Percentiles rank a stretch among this genome's conserved stretches.
These are phyloP conservation scores for Noctilio leporinus DNA, from an alignment of 2,113 vertebrate species.

Conservation along the genomic window DNA sequence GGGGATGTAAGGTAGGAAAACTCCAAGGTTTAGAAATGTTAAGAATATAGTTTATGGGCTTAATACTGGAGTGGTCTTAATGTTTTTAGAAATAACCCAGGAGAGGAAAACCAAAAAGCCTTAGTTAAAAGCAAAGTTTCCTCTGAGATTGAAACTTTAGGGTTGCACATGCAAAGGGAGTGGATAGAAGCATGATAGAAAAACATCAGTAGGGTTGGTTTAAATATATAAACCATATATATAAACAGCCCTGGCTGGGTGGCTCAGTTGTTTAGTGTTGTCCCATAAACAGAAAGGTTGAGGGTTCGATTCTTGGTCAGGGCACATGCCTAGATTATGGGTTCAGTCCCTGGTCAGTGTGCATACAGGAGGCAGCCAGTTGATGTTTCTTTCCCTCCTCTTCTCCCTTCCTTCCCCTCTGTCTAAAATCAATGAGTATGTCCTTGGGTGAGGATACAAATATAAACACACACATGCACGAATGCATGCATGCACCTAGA, in stretches of 20 bases:
- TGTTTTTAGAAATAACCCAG: not conserved
- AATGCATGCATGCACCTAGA: not conserved
- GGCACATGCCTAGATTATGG: too few relatives aligned
- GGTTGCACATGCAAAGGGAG: not conserved
- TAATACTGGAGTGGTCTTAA: not conserved
- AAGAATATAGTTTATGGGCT: not conserved
- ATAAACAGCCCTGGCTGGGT: not conserved
- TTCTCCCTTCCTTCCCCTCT: not conserved
- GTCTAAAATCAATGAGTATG: not conserved
- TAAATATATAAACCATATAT: not conserved
- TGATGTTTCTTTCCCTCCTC: not conserved
- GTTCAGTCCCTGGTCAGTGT: too few relatives aligned
- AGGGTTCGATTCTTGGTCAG: too few relatives aligned
- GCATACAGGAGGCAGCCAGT: too few relatives aligned
- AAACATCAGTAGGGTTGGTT: not conserved
- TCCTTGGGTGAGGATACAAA: not conserved
- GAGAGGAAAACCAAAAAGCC: not conserved
- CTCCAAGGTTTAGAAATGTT: not conserved
- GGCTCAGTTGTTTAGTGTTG: too few relatives aligned
- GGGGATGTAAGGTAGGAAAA: not conserved
- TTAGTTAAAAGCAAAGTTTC: not conserved
- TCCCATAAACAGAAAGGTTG: too few relatives aligned
- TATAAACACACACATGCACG: not conserved
- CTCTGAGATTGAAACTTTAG: not conserved
- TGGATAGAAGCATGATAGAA: not conserved